These are phyloP conservation scores for Turritopsis rubra DNA, from an alignment of 30 jellyfish, hydroid and myxozoan species.

Conservation along the genomic window DNA sequence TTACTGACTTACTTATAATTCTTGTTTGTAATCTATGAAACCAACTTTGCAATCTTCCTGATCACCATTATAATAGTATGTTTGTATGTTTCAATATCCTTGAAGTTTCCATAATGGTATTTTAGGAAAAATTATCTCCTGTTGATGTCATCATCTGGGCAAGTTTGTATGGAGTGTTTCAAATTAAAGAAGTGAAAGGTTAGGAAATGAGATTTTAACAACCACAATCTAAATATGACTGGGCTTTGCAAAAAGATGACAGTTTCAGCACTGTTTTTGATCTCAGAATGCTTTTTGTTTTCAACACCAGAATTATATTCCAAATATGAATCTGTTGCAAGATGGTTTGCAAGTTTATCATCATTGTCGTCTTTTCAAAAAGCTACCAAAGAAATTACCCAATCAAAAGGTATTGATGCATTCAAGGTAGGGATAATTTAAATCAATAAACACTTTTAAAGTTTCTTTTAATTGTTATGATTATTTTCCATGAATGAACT, in stretches of 20 bases:
- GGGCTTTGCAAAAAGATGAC: no score
- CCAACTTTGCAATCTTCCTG: background rate
- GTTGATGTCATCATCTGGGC: conserved; percentile 91
- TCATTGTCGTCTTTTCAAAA: conserved; percentile 32
- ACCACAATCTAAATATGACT: background rate
- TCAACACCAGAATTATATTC: background rate
- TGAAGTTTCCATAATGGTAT: background rate
- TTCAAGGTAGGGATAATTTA: conserved; percentile 69
- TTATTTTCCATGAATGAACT: no score
- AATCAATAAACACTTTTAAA: background rate
- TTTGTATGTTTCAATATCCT: no score
- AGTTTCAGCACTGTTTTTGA: no score
- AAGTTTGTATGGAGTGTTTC: conserved; percentile 51
- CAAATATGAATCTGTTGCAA: conserved; percentile 20
- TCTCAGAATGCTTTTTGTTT: no score
- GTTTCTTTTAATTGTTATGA: no score
- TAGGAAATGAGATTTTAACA: background rate
- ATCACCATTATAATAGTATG: no score
- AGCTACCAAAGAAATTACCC: conserved; percentile 40
- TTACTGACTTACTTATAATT: no score
- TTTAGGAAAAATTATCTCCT: conserved; percentile 28
- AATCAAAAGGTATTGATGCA: conserved; percentile 53
- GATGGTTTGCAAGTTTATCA: conserved; percentile 64
- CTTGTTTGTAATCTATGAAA: no score
- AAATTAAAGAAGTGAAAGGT: conserved; percentile 24